phyloP scores from a whole-genome alignment of 1,140 invertebrate genomes.

The Drosophila albomicans region DNA sequence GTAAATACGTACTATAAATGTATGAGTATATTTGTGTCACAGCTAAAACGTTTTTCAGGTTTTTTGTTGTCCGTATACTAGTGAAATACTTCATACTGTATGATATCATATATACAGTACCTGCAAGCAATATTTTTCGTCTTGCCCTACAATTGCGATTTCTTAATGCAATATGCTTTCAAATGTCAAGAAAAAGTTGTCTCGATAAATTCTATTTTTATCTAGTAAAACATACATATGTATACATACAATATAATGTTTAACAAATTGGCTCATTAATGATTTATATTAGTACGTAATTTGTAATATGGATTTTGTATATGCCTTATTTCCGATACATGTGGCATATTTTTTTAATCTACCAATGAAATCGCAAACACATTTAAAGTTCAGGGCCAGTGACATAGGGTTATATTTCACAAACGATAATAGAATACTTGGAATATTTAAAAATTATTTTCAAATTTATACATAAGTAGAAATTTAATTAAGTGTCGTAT shows the following conservation, averaged over 20 bases:
- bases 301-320: too few relatives aligned
- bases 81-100: constrained; percentile 3
- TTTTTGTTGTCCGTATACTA: constrained; percentile 25
- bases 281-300: too few relatives aligned
- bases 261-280: too few relatives aligned
- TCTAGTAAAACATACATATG: not conserved
- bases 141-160: not conserved
- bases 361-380: not conserved
- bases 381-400: not conserved
- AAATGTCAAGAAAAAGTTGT: not conserved
- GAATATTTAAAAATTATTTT: not conserved
- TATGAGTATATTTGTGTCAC: not conserved
- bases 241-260: not conserved
- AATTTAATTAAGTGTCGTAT: not conserved
- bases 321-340: too few relatives aligned
- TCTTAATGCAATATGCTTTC: not conserved
- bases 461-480: not conserved
- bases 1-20: not conserved
- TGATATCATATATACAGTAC: constrained; percentile 17
- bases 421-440: not conserved
- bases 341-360: not conserved
- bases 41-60: constrained; percentile 25
- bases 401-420: not conserved
- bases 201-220: not conserved
- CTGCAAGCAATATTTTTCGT: not conserved